phyloP scores from a whole-genome alignment of 1,140 invertebrate genomes.

The Diprion similis region DNA sequence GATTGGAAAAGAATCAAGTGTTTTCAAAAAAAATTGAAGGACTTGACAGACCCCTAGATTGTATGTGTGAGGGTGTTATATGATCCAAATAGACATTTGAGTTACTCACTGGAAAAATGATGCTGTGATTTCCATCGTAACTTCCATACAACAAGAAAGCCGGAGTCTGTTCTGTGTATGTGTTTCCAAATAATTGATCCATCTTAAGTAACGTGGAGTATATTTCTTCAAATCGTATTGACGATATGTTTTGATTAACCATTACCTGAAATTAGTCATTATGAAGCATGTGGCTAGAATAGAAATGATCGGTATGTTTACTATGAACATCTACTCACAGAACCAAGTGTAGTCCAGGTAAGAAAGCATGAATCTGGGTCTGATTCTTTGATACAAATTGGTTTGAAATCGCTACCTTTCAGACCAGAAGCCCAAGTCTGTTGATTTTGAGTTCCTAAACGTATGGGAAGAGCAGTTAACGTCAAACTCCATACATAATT shows the following conservation, averaged over 20 bases:
- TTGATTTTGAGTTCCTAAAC: slow-evolving; percentile 24
- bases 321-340: slow-evolving; percentile 34
- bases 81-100: not conserved
- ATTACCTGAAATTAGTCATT: slow-evolving; percentile 60
- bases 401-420: slow-evolving; percentile 46
- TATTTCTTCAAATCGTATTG: slow-evolving; percentile 68
- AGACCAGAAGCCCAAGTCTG: not conserved
- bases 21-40: slow-evolving; percentile 30
- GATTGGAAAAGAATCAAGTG: slow-evolving; percentile 29
- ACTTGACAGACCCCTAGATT: slow-evolving; percentile 34
- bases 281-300: slow-evolving; percentile 1
- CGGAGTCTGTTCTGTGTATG: slow-evolving; percentile 64
- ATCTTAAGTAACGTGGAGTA: slow-evolving; percentile 70
- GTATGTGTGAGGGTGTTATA: slow-evolving; percentile 29
- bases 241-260: slow-evolving; percentile 61
- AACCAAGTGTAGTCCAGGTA: slow-evolving; percentile 72
- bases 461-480: slow-evolving; percentile 33
- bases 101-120: slow-evolving; percentile 70
- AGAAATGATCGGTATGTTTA: slow-evolving; percentile 12
- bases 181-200: slow-evolving; percentile 72
- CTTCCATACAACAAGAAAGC: slow-evolving; percentile 72
- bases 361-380: slow-evolving; percentile 68
- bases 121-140: slow-evolving; percentile 66
- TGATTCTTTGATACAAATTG: slow-evolving; percentile 62
- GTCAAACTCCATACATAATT: slow-evolving; percentile 19